Evolutionary conservation across 2,888 invertebrate species (phyloP), one percentile per base, ranked within the genome.

Genomic region (Phymatocera aterrima): DNA sequence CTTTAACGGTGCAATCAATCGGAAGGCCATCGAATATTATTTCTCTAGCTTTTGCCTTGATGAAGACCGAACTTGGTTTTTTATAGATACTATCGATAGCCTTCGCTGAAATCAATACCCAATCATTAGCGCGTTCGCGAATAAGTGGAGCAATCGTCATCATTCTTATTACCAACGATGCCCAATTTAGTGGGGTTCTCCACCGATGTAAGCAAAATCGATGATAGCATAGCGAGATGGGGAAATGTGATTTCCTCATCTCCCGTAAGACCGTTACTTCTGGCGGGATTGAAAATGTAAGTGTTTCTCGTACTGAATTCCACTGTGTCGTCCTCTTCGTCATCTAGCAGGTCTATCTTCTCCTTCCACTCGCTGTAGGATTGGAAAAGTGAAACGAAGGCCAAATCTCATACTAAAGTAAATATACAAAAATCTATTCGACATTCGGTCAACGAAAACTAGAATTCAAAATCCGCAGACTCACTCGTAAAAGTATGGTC

Each of bases 401-500:
- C 43, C 43, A 43, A 12, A n/a, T n/a, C n/a, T n/a, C 10, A 46
- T 15, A 2, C 57, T 74, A 57, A 0, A 3, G 12, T 12, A 24
- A 15, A 12, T 31, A 46, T 48, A n/a, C 48, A n/a, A 15, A n/a
- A 48, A 48, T 48, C 8, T 28, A 12, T 31, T 3, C 31, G n/a
- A 72, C 8, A 21, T 57, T 15, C 28, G 57, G 15, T 57, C 28
- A 15, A 28, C n/a, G 24, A 12, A 12, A 28, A 28, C 0, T 57
- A 15, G 15, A 28, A 57, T 57, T 28, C 57, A 28, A 57, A 28
- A 12, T 12, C 37, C n/a, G 2, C 3, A 2, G 10, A 92, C 94
- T 94, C 91, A 97, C 97, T 96, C 95, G 89, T 96, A 97, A 84
- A 94, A 94, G 89, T 93, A 97, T 0, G 97, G 97, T 37, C 97